These are phyloP conservation scores for Numenius arquata DNA, from an alignment of 2,113 vertebrate genomes.

Conservation along the genomic window DNA sequence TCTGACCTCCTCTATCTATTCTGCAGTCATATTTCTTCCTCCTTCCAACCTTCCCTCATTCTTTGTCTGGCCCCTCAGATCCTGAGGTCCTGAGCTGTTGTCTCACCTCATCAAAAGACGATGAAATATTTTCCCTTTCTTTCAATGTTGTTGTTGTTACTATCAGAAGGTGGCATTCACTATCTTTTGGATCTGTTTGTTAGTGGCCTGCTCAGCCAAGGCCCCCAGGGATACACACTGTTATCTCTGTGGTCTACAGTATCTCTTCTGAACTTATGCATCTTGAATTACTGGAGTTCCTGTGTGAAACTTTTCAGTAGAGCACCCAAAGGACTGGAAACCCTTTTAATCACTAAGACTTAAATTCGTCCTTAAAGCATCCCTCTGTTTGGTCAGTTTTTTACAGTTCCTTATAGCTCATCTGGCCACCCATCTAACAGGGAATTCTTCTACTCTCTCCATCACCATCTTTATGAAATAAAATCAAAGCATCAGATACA, in stretches of 20 bases:
- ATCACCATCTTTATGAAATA: background rate
- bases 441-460: background rate
- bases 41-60: background rate
- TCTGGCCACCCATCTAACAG: background rate
- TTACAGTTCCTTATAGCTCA: background rate
- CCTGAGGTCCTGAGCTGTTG: background rate
- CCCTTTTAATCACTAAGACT: background rate
- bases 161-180: background rate
- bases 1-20: background rate
- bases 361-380: background rate
- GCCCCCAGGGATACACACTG: constrained; percentile 38
- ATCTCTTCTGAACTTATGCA: background rate
- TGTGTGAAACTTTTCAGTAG: background rate
- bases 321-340: background rate
- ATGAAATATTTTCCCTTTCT: background rate
- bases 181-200: constrained; percentile 50
- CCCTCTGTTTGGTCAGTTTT: background rate
- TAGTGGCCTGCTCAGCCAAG: background rate
- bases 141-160: background rate
- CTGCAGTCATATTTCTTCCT: background rate
- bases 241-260: constrained; percentile 14
- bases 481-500: background rate
- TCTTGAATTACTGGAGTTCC: background rate
- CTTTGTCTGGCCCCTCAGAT: background rate
- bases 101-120: background rate